These are phyloP conservation scores for Achatina immaculata DNA, from an alignment of 1,140 invertebrate species.

Conservation along the genomic window DNA sequence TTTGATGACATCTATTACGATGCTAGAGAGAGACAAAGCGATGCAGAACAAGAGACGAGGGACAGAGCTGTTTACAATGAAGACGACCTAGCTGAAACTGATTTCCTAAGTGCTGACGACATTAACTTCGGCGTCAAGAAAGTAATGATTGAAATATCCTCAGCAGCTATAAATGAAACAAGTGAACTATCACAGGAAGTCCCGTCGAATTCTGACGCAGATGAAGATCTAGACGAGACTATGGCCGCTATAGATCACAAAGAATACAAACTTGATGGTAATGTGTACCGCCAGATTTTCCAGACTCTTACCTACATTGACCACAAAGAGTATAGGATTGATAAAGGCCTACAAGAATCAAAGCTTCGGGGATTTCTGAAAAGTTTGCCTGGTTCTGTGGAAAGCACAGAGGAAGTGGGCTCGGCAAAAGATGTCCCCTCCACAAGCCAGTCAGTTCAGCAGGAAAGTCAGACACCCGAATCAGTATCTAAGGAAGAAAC, in stretches of 20 bases:
- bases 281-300: not conserved
- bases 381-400: too few species aligned
- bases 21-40: not conserved
- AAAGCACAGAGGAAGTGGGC: too few species aligned
- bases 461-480: too few species aligned
- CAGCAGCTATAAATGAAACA: not conserved
- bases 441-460: too few species aligned
- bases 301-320: not conserved
- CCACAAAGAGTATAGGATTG: not conserved
- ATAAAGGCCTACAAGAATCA: not conserved
- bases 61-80: not conserved
- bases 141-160: not conserved
- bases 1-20: slow-evolving; percentile 16
- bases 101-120: not conserved
- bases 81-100: not conserved
- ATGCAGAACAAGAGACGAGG: not conserved
- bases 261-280: not conserved
- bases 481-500: too few species aligned
- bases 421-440: too few species aligned
- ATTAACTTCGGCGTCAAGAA: not conserved
- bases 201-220: not conserved
- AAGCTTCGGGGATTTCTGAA: not conserved
- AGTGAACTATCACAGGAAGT: not conserved
- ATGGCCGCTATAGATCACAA: not conserved
- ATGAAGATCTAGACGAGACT: not conserved